Evolutionary conservation across 2,797 vertebrate species (phyloP), one percentile per base, ranked within the genome.

Genomic region (Rhynchotus rufescens): DNA sequence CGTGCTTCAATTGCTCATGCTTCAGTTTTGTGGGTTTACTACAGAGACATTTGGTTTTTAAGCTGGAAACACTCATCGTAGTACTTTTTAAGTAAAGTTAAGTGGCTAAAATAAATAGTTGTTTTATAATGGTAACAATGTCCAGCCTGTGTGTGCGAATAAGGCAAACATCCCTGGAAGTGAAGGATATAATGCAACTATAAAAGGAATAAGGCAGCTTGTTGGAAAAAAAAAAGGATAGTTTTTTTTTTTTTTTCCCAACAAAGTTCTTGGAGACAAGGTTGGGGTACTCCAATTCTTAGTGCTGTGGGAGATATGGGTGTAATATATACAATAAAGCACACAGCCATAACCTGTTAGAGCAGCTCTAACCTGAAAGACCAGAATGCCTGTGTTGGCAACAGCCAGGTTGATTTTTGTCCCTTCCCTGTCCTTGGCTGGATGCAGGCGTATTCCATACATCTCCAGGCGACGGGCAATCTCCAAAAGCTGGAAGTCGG

Each of bases 351-450:
- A 1, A 49, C 20, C 54, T 6, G 8, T 36, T 36, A 36, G 4
- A 94, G 74, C 32, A 6, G 34, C 60, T 94, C 96, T 96, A 79
- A 99, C 99, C 99, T 99, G 99, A 98, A 99, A 98, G 94, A 99
- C 99, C 82, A 99, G 98, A 94, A 99, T 98, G 54, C 99, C 99
- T 0, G 98, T 99, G 97, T 99, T 99, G 10, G 98, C 98, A 80
- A 99, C 99, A 30, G 99, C 97, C 95, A 99, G 96, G 96, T 99
- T 99, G 86, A 99, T 98, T 97, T 98, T 98, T 6, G 98, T 98
- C 80, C 99, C 99, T 96, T 99, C 99, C 12, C 99, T 98, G 97
- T 99, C 99, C 97, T 99, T 99, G 77, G 99, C 99, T 4, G 99
- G 98, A 94, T 99, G 99, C 68, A 99, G 98, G 45, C 99, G 98